Conservation (phyloP, 2,797 vertebrate genomes). For the Crocidura indochinensis region DNA sequence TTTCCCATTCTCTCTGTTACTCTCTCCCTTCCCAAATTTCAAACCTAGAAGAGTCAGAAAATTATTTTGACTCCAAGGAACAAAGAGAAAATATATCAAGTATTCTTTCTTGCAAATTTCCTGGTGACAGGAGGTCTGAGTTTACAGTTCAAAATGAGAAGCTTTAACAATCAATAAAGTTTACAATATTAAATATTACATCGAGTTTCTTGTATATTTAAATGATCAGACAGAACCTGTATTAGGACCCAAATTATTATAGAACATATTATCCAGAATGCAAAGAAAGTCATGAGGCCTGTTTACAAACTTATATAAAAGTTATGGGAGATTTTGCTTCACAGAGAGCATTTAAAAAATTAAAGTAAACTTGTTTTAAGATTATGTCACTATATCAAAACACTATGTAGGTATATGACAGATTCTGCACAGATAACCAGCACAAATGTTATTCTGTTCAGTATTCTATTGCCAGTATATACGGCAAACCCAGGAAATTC, state of each 20-base stretch:
- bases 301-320: neutral
- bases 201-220: neutral
- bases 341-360: neutral
- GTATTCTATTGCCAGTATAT: neutral
- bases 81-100: neutral
- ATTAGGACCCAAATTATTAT: neutral
- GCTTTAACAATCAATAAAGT: neutral
- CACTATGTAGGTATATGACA: neutral
- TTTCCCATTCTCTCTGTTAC: neutral
- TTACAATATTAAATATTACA: too few species aligned
- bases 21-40: neutral
- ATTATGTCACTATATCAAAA: neutral
- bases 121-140: neutral
- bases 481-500: neutral
- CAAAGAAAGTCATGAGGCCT: neutral
- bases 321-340: neutral
- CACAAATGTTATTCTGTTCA: neutral
- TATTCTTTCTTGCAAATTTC: neutral
- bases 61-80: neutral
- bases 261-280: neutral
- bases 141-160: neutral
- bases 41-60: neutral
- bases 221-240: slow-evolving; percentile 1
- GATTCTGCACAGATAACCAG: too few species aligned
- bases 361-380: neutral